Evolutionary conservation across 1,140 invertebrate species (phyloP), one percentile per base, ranked within the genome.

Genomic region (Sogatella furcifera): DNA sequence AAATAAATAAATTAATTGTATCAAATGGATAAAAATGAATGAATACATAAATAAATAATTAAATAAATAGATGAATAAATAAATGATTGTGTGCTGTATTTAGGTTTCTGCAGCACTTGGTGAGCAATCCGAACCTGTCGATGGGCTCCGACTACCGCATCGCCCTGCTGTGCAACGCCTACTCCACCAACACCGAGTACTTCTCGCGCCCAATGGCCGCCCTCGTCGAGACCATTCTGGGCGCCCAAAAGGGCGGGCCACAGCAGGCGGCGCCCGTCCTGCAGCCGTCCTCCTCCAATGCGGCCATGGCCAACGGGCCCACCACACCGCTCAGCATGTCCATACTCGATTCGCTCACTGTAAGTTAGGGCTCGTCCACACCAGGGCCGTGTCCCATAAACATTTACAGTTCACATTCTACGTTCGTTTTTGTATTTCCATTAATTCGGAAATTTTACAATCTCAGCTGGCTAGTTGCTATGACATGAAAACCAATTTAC

Each of bases 161-260:
- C 64, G 89, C 93, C 10, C 74, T 97, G 8, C 77, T 98, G 0
- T 95, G 94, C 69, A 97, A 98, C 78, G 94, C 95, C 0, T 97
- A 94, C 69, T 92, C 90, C 0, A 93, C 90, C 1, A 90, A 90
- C 73, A 86, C 88, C 66, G 89, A 92, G 66, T 90, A 84, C 68
- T 92, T 89, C 63, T 81, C 82, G 1, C 77, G 89, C 58, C 91
- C 92, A 6, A 95, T 96, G 90, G 85, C 84, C 8, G 83, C 88
- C 9, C 77, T 97, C 17, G 84, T 95, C 9, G 93, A 97, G 68
- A 88, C 88, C 1, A 88, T 97, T 60, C 81, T 90, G 68, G 92
- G 91, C 8, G 38, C 52, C 19, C 31, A 60, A 46, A 64, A 63
- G 34, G 52, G 60, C 21, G 11, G 11, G 2, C 34, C 34, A 2